These are phyloP conservation scores for Reticulitermes speratus DNA, from an alignment of 1,140 invertebrate genomes.

Conservation along the genomic window DNA sequence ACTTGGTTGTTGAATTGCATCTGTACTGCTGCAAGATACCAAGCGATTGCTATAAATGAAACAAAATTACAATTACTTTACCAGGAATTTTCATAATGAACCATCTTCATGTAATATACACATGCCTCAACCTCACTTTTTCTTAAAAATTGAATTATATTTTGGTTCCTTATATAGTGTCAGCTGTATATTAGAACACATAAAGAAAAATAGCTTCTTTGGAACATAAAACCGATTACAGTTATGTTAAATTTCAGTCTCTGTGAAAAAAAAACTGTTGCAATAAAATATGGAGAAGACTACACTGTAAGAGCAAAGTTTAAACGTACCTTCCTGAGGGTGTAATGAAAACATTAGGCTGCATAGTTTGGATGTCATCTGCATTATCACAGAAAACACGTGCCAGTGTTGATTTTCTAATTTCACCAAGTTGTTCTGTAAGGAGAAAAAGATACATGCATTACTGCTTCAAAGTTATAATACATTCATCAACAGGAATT, in stretches of 20 bases:
- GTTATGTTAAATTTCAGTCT: neutral
- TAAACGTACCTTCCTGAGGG: slow-evolving; percentile 25
- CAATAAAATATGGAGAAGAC: neutral
- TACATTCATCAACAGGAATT: neutral
- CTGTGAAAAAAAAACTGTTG: neutral
- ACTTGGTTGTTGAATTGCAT: neutral
- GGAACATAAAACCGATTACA: neutral
- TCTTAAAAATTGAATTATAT: neutral
- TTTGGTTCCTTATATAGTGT: neutral
- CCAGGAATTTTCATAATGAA: neutral
- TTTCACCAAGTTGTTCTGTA: slow-evolving; percentile 68
- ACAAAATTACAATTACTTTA: neutral
- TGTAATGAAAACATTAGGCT: slow-evolving; percentile 38
- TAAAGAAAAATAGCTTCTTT: neutral
- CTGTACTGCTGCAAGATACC: neutral
- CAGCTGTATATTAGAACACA: neutral
- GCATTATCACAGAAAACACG: slow-evolving; percentile 78
- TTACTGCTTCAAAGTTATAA: neutral
- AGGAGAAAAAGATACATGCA: slow-evolving; percentile 36
- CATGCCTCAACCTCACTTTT: neutral
- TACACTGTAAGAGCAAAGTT: neutral
- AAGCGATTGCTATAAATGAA: neutral
- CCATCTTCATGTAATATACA: neutral
- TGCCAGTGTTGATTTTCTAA: slow-evolving; percentile 68
- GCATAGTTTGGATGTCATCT: slow-evolving; percentile 43